A percentile compares a stretch with the other conserved stretches of the same genome.
Conservation (phyloP, 2,797 vertebrate genomes). For the Hafferia zeledoni region DNA sequence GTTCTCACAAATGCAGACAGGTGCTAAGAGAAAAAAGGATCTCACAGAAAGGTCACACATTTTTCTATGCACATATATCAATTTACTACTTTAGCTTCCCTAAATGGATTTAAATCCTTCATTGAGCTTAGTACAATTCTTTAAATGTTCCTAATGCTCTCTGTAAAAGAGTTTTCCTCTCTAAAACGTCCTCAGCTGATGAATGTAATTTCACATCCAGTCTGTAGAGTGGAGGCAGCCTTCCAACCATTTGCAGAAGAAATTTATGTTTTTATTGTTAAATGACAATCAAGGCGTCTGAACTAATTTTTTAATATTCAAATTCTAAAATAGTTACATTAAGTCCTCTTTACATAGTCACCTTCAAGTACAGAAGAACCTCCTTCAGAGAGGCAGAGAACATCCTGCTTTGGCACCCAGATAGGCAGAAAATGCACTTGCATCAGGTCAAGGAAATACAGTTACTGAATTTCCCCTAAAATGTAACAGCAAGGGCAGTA, state of each 20-base stretch:
- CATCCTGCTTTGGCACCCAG: neutral
- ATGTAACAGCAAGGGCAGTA: neutral
- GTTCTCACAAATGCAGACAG: neutral
- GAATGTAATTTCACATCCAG: neutral
- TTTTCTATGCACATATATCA: neutral
- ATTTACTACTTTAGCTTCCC: neutral
- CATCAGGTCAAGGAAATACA: accelerated
- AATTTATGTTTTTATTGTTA: neutral
- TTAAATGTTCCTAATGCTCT: neutral
- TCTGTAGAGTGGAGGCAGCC: neutral
- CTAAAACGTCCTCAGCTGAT: neutral
- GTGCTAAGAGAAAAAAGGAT: neutral
- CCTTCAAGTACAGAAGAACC: neutral
- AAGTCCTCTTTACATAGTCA: neutral
- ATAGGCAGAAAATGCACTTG: neutral
- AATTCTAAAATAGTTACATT: neutral
- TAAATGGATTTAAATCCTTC: neutral
- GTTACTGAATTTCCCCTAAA: neutral
- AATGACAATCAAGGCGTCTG: neutral
- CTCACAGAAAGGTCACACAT: neutral
- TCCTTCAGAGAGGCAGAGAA: neutral
- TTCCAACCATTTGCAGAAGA: neutral
- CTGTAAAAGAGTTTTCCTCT: neutral
- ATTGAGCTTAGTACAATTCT: neutral
- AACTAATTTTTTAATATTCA: neutral